phyloP scores from a whole-genome alignment of 2,113 vertebrate genomes.

The Halcyon malimbica region DNA sequence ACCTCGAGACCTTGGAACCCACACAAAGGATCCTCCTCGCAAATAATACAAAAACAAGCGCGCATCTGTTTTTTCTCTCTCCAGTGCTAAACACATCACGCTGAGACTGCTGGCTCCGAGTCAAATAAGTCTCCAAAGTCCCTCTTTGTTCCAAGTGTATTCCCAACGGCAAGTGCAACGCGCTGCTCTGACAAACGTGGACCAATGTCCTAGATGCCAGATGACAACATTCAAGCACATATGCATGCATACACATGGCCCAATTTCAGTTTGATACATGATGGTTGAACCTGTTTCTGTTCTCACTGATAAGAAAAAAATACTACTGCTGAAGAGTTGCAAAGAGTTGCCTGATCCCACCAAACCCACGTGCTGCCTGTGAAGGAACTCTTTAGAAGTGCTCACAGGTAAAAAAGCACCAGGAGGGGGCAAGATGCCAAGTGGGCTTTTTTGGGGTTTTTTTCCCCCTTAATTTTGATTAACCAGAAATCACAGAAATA shows the following conservation, averaged over 20 bases:
- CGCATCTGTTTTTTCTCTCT: slow-evolving; percentile 26
- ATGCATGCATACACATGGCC: too few species aligned
- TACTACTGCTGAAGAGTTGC: not conserved
- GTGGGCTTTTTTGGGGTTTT: not conserved
- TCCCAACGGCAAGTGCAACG: not conserved
- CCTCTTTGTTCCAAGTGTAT: not conserved
- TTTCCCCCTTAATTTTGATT: not conserved
- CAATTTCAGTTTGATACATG: not conserved
- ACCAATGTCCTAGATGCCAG: not conserved
- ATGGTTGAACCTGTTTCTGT: not conserved
- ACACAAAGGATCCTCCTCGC: not conserved
- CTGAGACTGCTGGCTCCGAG: not conserved
- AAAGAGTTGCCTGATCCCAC: not conserved
- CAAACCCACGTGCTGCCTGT: not conserved
- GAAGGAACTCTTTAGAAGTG: not conserved
- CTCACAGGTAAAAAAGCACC: not conserved
- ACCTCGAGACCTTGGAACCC: not conserved
- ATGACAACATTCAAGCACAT: not conserved
- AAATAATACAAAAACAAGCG: not conserved
- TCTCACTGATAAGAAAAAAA: not conserved
- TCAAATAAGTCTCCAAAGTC: not conserved
- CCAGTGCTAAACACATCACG: not conserved
- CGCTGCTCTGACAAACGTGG: not conserved
- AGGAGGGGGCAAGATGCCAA: not conserved
- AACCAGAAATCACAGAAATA: not conserved